Base-by-base conservation (phyloP, 2,113 vertebrate species). In the Neomonachus schauinslandi region DNA sequence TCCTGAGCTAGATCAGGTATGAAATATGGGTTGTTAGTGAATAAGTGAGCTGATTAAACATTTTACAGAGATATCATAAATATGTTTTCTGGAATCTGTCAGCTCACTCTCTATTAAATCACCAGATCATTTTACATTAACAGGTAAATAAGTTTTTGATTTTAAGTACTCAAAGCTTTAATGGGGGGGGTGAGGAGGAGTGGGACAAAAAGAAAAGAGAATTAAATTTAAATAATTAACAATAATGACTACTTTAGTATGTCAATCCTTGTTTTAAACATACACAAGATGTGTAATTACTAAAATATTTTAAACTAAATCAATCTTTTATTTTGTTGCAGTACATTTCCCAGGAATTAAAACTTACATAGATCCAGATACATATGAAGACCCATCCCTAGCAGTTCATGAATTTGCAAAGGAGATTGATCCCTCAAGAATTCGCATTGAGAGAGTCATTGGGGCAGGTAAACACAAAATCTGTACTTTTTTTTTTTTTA, bases 401-500 rank as follows among this genome's bases (percentile, higher is more conserved):
- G 99, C 99, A 39, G 99, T 99, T 91, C 99, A 99, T 89, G 99
- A 99, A 95, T 99, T 99, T 99, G 99, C 99, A 97, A 99, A 99
- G 98, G 99, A 99, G 98, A 99, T 99, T 89, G 99, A 99, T 98
- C 99, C 99, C 4, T 99, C 99, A 97, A 99, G 99, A 97, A 99
- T 99, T 98, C 99, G 99, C 59, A 99, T 99, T 95, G 99, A 99
- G 98, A 99, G 99, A 98, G 99, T 99, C 95, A 99, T 99, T 96
- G 99, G 99, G 93, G 99, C 99, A 98, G 99, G 99, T 99, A 99
- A 99, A 98, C 79, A 28, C 74, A 71, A 94, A 91, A 67, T 69
- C 28, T 94, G 51, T 2, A n/a, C 1, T 94, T 95, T 55, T 53
- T 39, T 39, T 39, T 39, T 39, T 39, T 39, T 39, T 3, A 3